Evolutionary conservation across 2,797 vertebrate species (phyloP), one percentile per base, ranked within the genome.

Genomic region (Antennarius maculatus): DNA sequence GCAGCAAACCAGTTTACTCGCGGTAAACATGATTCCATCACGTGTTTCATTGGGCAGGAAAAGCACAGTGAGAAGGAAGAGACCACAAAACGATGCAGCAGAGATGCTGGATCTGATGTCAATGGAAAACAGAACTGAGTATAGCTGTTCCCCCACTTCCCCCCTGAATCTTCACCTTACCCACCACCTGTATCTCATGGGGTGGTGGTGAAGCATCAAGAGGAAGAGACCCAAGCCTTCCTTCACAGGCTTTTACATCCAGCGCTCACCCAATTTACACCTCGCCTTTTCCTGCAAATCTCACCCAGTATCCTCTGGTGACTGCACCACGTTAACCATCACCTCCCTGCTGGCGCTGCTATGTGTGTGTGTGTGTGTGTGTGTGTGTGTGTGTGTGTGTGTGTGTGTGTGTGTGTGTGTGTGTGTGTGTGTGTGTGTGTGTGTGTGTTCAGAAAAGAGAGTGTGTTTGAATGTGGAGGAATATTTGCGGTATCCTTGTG

Each of bases 211-310:
- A 81, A 80, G 80, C 85, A 79, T 84, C 80, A 64, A 80, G 79
- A 86, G 78, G 83, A 83, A 82, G 80, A 84, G 83, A 2, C 23
- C 23, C 23, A 23, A 23, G 23, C 74, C 74, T 85, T 86, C 86
- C 76, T 89, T 84, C 71, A 59, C 67, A 59, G 65, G 75, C 76
- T 81, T 91, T 88, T 90, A 83, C 88, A 90, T 90, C 90, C 88
- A 90, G 88, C 77, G 13, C 74, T 93, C 91, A 90, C 88, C 91
- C 91, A 94, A 94, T 94, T 94, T 93, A 90, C 93, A 94, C 93
- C 92, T 94, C 86, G 81, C 70, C 59, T 74, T 77, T 86, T 82
- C 81, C 82, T 88, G 86, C 87, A 83, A 88, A 88, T 83, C 59
- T 78, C 85, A 86, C 82, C 86, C 86, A 62, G 68, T 64, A 81